Percentiles rank a stretch among this genome's conserved stretches.
phyloP scores from a whole-genome alignment of 2,888 invertebrate genomes.

The Hipparchia semele region DNA sequence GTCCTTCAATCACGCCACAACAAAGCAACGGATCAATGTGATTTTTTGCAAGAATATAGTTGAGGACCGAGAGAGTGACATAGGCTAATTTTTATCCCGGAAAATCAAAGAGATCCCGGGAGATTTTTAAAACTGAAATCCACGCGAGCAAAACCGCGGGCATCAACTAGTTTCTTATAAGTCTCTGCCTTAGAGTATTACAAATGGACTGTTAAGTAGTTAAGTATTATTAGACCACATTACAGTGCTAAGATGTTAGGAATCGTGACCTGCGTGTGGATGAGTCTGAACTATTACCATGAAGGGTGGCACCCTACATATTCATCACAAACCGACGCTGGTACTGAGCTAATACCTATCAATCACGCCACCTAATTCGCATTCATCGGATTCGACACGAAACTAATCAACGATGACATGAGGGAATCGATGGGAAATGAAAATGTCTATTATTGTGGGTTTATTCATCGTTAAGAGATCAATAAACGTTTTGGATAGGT shows the following conservation, averaged over 20 bases:
- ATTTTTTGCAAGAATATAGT: too few relatives aligned
- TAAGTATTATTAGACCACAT: too few relatives aligned
- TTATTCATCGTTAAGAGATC: neutral
- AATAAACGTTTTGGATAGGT: neutral
- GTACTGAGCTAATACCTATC: conserved; percentile 7
- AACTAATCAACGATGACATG: conserved; percentile 11
- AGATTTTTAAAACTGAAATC: too few relatives aligned
- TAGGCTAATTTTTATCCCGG: too few relatives aligned
- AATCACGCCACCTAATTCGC: conserved; percentile 6
- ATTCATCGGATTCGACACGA: conserved; percentile 10
- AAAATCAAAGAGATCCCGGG: too few relatives aligned
- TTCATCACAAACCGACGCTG: neutral
- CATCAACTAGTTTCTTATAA: too few relatives aligned
- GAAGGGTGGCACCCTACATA: neutral
- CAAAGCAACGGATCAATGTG: too few relatives aligned
- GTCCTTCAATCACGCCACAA: too few relatives aligned
- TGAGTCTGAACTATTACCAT: neutral
- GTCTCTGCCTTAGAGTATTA: too few relatives aligned
- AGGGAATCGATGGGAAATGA: conserved; percentile 6
- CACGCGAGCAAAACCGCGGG: too few relatives aligned
- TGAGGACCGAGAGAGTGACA: too few relatives aligned
- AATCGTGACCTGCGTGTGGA: conserved; percentile 4
- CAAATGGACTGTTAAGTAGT: too few relatives aligned
- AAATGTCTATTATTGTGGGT: neutral
- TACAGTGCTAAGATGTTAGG: neutral